Base-by-base conservation (phyloP, 2,888 invertebrate genomes). In the Halictus ligatus region DNA sequence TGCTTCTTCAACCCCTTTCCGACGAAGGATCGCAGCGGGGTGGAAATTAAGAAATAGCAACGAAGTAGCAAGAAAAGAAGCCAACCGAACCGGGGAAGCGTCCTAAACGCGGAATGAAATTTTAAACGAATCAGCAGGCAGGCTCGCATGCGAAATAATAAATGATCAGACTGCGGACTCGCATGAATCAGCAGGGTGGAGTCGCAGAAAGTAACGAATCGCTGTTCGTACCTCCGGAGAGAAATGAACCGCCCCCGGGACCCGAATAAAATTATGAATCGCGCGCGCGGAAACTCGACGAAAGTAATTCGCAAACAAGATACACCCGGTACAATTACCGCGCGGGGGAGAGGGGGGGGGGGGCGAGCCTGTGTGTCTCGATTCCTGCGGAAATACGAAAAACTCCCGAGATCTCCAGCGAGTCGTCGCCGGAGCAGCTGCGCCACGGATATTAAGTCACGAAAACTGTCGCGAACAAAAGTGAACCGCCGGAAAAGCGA, bases 361-460 rank as follows among this genome's bases (percentile, higher is more conserved):
- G 10, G 8, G 18, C 46, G 25, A 15, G 15, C 29, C 18, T 64
- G 64, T 64, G 15, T 18, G 64, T 48, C 21, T 7, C 43, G 64
- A 64, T 48, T 76, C 64, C 29, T 43, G 29, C 48, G 46, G 48
- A 48, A 76, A 46, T 46, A n/a, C 21, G 35, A 21, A 67, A 67
- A 48, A 48, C 64, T 76, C 76, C 29, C 5, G 58, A 12, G 35
- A 8, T 25, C 64, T 76, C 29, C 15, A n/a, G 4, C 58, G 12
- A n/a, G 58, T 58, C 64, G 67, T 64, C 40, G 58, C 2, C 13
- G 35, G 35, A 18, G 40, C 69, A 71, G 29, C 71, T 50, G 80
- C 54, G 69, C 71, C 71, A n/a, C 29, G n/a, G 29, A 71, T 60
- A 75, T 83, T 80, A 80, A 75, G 75, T 75, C 75, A 48, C 69